Base-by-base conservation (phyloP, 2,888 invertebrate genomes). In the Macaria notata region DNA sequence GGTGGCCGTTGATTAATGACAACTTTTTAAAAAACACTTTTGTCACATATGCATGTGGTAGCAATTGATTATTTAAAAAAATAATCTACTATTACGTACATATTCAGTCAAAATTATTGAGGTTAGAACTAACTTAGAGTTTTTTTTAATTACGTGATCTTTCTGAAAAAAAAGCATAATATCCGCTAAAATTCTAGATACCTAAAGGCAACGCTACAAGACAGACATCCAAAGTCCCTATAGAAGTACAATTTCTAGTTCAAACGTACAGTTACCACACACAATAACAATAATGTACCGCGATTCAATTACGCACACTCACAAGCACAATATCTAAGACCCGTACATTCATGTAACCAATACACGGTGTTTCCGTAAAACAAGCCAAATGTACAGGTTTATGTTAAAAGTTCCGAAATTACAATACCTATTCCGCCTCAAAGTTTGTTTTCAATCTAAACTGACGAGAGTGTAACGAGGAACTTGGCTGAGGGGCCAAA, bases 391-490 rank as follows among this genome's bases (percentile, higher is more conserved):
- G 61, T 68, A 68, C 64, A 74, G 78, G 78, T 81, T 80, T 81
- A 81, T 78, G 79, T 73, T 75, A 71, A 78, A 82, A 82, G 78
- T 83, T 82, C 51, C 54, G 65, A 72, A 71, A 73, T 72, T 72
- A 71, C 72, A 74, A 74, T 75, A 75, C 70, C 72, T 65, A 63
- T 61, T 63, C 57, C 62, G 57, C 56, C 60, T 49, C 59, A 54
- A 82, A 81, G 69, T 81, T 80, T 76, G 76, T 75, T 75, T 76
- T 73, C 78, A 80, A 76, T 79, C 71, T 74, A 73, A 78, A 75
- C 76, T 71, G 71, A 0, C 31, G 31, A 8, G 49, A 9, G 19
- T 43, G 58, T 43, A 58, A n/a, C 43, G 38, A 58, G 58, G 49
- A 54, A 30, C 52, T 4, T 39, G 31, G 29, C 36, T 9, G 29